Base-by-base conservation (phyloP, 2,797 vertebrate species). In the Parambassis ranga region DNA sequence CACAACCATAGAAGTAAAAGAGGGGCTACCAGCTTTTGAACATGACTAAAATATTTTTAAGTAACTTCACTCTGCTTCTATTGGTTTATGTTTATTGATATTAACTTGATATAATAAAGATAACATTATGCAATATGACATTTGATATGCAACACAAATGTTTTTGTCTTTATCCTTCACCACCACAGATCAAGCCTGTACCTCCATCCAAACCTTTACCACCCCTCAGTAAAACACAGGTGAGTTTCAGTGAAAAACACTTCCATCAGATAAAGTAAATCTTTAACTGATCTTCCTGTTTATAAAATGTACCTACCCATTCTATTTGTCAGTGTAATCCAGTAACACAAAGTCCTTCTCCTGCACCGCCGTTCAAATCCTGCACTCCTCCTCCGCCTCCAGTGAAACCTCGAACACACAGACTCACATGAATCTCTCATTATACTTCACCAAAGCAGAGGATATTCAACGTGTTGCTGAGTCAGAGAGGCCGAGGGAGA, bases 161-260 rank as follows among this genome's bases (percentile, higher is more conserved):
- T 58, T 4, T 15, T 5, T 48, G 5, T 16, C 23, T 19, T 10
- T 39, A 14, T 44, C 44, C 9, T 52, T 27, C 10, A 28, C 27
- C 7, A 3, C 50, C 20, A 32, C 56, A 93, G 89, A 55, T 18
- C 13, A 85, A 77, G 83, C 86, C 86, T 16, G 42, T 43, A 30
- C 84, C 91, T 44, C 91, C 93, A 9, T 55, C 52, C 4, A 93
- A 87, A 48, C 90, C 92, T 39, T 67, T 91, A 50, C 89, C 91
- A 0, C 49, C 78, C 51, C 66, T 88, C 57, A 90, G 67, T 44
- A 72, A 76, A 44, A 65, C 72, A 10, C 88, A 78, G 87, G 93
- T 92, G 77, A 89, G 90, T 26, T 0, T 11, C 26, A n/a, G 19
- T 2, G 42, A 38, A 9, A 20, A 5, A 0, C 8, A 41, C 41